phyloP scores from a whole-genome alignment of 2,888 invertebrate species.

The Netelia fuscicornis region DNA sequence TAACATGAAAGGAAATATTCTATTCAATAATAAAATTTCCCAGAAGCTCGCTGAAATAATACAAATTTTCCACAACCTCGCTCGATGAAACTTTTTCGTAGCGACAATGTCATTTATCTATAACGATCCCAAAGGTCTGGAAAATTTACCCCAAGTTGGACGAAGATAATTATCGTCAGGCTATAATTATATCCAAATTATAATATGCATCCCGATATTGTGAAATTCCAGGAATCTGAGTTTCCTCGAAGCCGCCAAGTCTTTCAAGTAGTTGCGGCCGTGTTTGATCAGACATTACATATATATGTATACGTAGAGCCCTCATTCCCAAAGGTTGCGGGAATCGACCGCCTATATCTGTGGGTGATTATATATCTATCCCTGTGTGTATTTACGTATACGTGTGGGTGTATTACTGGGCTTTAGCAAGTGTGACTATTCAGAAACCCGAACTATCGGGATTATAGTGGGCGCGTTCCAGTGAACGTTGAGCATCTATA shows the following conservation, averaged over 20 bases:
- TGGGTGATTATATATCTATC: background rate
- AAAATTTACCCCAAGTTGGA: background rate
- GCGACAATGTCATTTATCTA: background rate
- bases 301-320: background rate
- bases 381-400: background rate
- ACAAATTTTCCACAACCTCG: too few species aligned
- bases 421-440: slow-evolving; percentile 42
- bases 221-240: background rate
- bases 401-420: slow-evolving; percentile 6
- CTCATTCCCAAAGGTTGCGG: too few species aligned
- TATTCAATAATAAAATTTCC: too few species aligned
- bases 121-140: background rate
- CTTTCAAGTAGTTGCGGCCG: background rate
- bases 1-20: too few species aligned
- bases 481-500: slow-evolving; percentile 29
- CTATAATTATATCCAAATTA: background rate
- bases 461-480: slow-evolving; percentile 44
- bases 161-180: background rate
- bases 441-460: slow-evolving; percentile 43
- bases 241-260: background rate
- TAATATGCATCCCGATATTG: background rate
- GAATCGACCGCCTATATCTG: too few species aligned
- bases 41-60: too few species aligned
- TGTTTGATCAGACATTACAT: slow-evolving; percentile 12
- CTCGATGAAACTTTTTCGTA: too few species aligned